Percentiles rank a stretch among this genome's conserved stretches.
These are phyloP conservation scores for Eunapius fragilis DNA, from an alignment of 37 sponge, comb jelly and placozoan species.

Conservation along the genomic window DNA sequence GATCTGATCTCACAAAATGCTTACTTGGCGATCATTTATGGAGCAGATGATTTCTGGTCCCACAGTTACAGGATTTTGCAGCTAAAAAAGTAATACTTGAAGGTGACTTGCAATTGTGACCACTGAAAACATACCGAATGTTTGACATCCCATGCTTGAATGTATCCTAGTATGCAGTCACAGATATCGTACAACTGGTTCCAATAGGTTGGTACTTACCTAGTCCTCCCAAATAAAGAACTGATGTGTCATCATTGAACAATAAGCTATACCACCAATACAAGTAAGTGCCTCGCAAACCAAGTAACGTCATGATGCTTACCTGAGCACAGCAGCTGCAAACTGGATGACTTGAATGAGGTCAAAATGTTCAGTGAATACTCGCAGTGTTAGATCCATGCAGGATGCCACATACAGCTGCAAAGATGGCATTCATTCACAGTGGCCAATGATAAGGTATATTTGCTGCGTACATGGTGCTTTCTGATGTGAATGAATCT, in stretches of 20 bases:
- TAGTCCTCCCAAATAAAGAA: slow-evolving; percentile 56
- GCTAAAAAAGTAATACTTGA: background rate
- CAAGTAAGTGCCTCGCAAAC: background rate
- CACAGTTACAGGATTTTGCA: slow-evolving; percentile 15
- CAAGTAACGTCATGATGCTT: background rate
- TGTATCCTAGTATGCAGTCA: background rate
- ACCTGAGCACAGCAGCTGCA: slow-evolving; percentile 42
- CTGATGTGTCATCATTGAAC: slow-evolving; percentile 30
- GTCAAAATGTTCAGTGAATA: slow-evolving; percentile 56
- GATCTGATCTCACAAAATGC: background rate
- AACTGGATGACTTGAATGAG: slow-evolving; percentile 14
- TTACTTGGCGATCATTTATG: slow-evolving; percentile 22
- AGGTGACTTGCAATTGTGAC: background rate
- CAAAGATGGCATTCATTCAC: background rate
- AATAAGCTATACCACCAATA: slow-evolving; percentile 29
- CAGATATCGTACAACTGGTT: background rate
- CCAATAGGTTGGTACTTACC: slow-evolving; percentile 25
- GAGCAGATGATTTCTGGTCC: background rate
- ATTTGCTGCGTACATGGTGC: slow-evolving; percentile 26
- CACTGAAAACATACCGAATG: background rate
- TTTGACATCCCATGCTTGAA: background rate
- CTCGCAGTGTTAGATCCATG: slow-evolving; percentile 47
- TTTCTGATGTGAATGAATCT: slow-evolving; percentile 43
- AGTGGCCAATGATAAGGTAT: background rate
- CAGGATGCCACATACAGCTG: slow-evolving; percentile 75